Conservation (phyloP, 2,113 vertebrate genomes). For the Galeopterus variegatus region DNA sequence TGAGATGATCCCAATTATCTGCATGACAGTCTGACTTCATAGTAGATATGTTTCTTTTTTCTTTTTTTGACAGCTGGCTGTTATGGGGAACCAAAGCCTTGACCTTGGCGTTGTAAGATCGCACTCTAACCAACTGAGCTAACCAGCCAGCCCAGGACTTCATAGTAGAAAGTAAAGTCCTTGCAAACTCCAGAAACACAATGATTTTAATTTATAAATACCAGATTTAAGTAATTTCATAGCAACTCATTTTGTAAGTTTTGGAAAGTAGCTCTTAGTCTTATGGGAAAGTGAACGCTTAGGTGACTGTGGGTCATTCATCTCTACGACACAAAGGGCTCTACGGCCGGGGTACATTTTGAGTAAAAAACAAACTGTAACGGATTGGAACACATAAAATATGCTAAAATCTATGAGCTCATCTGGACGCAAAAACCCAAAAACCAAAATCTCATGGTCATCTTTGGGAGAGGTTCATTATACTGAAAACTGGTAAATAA, state of each 20-base stretch:
- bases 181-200: not conserved
- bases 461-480: not conserved
- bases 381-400: not conserved
- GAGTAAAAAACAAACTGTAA: not conserved
- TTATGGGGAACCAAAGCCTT: no score
- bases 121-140: no score
- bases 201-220: not conserved
- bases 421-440: not conserved
- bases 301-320: not conserved
- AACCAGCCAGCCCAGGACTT: not conserved
- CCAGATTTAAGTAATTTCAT: slow-evolving; percentile 17
- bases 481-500: slow-evolving; percentile 14
- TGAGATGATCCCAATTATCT: not conserved
- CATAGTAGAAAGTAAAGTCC: not conserved
- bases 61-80: no score
- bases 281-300: not conserved
- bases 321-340: not conserved
- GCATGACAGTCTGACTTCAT: not conserved
- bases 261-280: not conserved
- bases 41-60: not conserved
- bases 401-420: not conserved
- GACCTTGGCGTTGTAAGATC: no score
- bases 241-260: slow-evolving; percentile 39
- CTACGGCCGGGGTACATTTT: not conserved
- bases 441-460: not conserved